Conservation (phyloP, 2,888 invertebrate genomes). For the Lottia gigantea region DNA sequence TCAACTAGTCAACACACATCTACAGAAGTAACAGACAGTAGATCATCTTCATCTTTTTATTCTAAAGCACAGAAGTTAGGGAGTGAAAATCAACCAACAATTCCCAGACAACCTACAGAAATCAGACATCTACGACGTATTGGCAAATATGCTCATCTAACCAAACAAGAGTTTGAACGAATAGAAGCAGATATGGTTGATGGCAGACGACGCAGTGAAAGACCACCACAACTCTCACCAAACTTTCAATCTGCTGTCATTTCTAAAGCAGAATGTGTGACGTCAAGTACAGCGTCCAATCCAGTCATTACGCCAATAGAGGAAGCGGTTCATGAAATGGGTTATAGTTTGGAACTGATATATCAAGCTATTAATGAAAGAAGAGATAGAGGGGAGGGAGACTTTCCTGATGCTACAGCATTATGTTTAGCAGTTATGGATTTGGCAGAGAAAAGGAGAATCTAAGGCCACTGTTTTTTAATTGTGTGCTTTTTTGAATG, state of each 20-base stretch:
- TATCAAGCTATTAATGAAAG: background rate
- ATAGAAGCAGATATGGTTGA: background rate
- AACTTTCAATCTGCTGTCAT: background rate
- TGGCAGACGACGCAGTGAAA: background rate
- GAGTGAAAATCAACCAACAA: background rate
- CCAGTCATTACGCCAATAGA: background rate
- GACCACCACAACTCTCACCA: background rate
- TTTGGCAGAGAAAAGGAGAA: background rate
- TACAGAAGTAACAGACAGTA: background rate
- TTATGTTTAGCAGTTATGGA: conserved; percentile 8
- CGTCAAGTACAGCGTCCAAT: background rate
- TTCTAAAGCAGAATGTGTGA: background rate
- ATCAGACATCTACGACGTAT: background rate
- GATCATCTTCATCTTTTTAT: too few species aligned
- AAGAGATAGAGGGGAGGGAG: background rate
- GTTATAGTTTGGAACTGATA: conserved; percentile 6
- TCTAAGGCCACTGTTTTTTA: too few species aligned
- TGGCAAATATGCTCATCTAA: background rate
- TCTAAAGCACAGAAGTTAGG: too few species aligned
- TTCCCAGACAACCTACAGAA: background rate
- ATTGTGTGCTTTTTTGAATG: too few species aligned
- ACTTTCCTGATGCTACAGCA: background rate
- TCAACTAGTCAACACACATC: background rate
- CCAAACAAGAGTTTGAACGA: background rate
- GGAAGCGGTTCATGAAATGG: conserved; percentile 12